A percentile compares a stretch with the other conserved stretches of the same genome.
phyloP scores from a whole-genome alignment of 2,888 invertebrate genomes.

The Spialia ferax region DNA sequence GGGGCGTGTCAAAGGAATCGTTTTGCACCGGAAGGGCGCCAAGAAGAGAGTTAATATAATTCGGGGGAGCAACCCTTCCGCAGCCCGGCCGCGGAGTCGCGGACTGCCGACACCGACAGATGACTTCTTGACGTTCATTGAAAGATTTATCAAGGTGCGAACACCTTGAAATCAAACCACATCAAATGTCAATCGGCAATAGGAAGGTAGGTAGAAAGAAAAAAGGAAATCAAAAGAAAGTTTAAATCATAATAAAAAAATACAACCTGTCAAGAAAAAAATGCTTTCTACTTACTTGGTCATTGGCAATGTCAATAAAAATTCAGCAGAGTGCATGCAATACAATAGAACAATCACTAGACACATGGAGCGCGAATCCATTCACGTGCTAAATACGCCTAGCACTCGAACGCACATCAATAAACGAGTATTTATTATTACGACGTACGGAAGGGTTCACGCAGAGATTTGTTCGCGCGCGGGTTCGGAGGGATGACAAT shows the following conservation, averaged over 20 bases:
- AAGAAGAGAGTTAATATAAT: slow-evolving; percentile 70
- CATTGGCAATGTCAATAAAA: slow-evolving; percentile 31
- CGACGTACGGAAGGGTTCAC: slow-evolving; percentile 45
- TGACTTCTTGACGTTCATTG: slow-evolving; percentile 31
- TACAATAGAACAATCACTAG: slow-evolving; percentile 44
- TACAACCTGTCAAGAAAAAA: slow-evolving; percentile 12
- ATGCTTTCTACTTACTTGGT: slow-evolving; percentile 43
- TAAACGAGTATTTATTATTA: slow-evolving; percentile 34
- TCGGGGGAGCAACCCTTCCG: slow-evolving; percentile 53
- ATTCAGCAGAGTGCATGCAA: slow-evolving; percentile 32
- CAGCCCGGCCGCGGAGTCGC: slow-evolving; percentile 19
- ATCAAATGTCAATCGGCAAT: neutral
- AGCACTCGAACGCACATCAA: slow-evolving; percentile 29
- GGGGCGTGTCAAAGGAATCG: slow-evolving; percentile 68
- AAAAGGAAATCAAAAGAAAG: neutral
- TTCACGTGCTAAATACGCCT: slow-evolving; percentile 42
- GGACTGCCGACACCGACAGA: slow-evolving; percentile 44
- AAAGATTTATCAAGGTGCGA: slow-evolving; percentile 12
- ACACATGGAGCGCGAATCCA: slow-evolving; percentile 36
- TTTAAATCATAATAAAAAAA: neutral
- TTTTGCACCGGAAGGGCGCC: slow-evolving; percentile 58
- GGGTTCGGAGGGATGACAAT: slow-evolving; percentile 52
- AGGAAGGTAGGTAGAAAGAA: neutral
- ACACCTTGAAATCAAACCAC: neutral
- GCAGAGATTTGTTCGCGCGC: slow-evolving; percentile 50